Base-by-base conservation (phyloP, 23 tunicate genomes). In the Trididemnum nubilum region DNA sequence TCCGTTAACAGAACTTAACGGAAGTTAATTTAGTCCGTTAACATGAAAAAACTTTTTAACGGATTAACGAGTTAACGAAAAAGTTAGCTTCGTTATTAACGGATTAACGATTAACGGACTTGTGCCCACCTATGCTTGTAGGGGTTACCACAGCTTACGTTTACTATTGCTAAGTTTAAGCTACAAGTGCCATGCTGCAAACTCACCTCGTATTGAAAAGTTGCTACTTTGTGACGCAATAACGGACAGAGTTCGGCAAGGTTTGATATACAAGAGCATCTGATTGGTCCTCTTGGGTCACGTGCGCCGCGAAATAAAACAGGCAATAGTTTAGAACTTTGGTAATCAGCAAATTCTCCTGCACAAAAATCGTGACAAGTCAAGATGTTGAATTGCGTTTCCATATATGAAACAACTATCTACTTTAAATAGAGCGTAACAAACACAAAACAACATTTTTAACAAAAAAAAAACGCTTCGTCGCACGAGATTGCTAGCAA, bases 211-310 rank as follows among this genome's bases (percentile, higher is more conserved):
- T 73, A 63, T 38, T 75, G 32, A 49, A 83, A 73, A 54, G 18
- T 36, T 26, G 81, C 38, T 34, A 83, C 28, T 18, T 22, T 38
- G 38, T 81, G 74, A 24, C 52, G 87, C 25, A 85, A 51, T 50
- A 82, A 40, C 9, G 93, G 83, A 34, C 77, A 78, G 0, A 88
- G 82, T 37, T 88, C 83, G 2, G 87, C 87, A 21, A 88, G 59
- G 57, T 88, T 88, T n/a, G 93, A 88, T 0, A 88, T 44, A 21
- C 77, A 76, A 57, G 87, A 82, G 29, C 81, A 80, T 24, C 93
- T 58, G 51, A 88, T 52, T 21, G 64, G 74, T 12, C 71, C 27
- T 34, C 85, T 60, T 12, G 1, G 2, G 72, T 82, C 65, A 26
- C 79, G 72, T 36, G 83, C 33, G 5, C 82, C 83, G 36, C 36